Evolutionary conservation across 1,140 invertebrate species (phyloP).

Genomic region (Bombus breviceps): DNA sequence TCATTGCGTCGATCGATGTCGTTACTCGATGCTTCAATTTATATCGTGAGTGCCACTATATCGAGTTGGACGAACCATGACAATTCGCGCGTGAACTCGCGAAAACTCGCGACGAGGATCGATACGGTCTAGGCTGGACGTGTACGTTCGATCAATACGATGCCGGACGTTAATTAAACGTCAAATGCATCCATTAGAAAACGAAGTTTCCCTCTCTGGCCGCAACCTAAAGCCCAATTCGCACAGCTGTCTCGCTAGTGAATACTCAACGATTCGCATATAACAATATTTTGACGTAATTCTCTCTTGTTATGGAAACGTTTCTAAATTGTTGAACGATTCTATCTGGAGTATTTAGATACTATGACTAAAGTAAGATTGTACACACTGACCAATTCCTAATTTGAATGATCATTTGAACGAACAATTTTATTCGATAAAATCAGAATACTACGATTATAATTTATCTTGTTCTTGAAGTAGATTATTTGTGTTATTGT

Average conservation of each 20-base stretch:
- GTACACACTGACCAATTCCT: no score
- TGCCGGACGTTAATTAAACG: constrained; percentile 25
- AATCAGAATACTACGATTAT: background rate
- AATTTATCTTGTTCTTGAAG: background rate
- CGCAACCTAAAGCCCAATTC: background rate
- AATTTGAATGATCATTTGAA: no score
- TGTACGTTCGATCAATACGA: constrained; percentile 1
- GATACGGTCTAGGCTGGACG: background rate
- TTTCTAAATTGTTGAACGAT: no score
- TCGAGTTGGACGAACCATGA: background rate
- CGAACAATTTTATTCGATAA: no score
- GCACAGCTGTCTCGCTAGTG: no score
- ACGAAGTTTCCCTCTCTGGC: constrained; percentile 7
- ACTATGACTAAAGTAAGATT: no score
- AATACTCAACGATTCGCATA: background rate
- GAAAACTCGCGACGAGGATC: background rate
- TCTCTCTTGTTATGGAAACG: background rate
- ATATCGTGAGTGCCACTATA: background rate
- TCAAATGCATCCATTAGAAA: constrained; percentile 35
- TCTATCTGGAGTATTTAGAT: no score
- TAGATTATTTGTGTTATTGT: no score
- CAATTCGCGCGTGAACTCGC: background rate
- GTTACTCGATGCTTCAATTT: background rate
- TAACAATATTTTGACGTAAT: background rate
- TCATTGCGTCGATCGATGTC: background rate